Evolutionary conservation across 2,113 vertebrate species (phyloP).

Genomic region (Aspiorhynchus laticeps): DNA sequence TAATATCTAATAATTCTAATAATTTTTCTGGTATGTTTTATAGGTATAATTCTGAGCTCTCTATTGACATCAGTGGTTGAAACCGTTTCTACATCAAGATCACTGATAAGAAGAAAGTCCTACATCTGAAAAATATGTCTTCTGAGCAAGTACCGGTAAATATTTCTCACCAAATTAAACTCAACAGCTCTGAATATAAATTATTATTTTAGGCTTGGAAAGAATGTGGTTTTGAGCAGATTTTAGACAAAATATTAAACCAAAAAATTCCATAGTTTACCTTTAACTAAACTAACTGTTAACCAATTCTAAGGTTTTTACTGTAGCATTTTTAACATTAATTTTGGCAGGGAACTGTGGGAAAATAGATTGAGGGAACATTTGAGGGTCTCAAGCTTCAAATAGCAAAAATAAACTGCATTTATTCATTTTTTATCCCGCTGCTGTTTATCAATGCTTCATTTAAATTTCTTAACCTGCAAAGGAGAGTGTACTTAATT

Average conservation of each 20-base stretch:
- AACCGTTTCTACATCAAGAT: not conserved
- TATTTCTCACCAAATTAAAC: not conserved
- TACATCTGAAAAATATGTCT: not conserved
- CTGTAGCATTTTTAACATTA: not conserved
- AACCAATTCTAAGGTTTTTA: not conserved
- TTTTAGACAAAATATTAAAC: not conserved
- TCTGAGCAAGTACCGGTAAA: not conserved
- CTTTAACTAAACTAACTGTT: not conserved
- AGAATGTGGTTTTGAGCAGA: not conserved
- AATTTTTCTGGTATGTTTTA: too few relatives aligned
- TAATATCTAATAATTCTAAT: too few relatives aligned
- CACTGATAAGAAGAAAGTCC: not conserved
- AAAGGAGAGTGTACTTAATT: slow-evolving; percentile 49
- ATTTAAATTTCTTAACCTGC: slow-evolving; percentile 59
- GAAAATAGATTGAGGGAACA: not conserved
- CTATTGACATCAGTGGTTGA: too few relatives aligned
- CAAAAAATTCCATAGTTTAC: not conserved
- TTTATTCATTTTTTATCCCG: not conserved
- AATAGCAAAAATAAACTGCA: slow-evolving; percentile 45
- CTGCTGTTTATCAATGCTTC: slow-evolving; percentile 51
- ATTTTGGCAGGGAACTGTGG: not conserved
- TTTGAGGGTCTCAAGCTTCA: slow-evolving; percentile 25
- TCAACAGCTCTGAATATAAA: not conserved
- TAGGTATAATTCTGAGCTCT: too few relatives aligned
- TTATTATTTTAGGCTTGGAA: not conserved